Conservation (phyloP, 2,113 vertebrate genomes). For the Dascyllus trimaculatus region DNA sequence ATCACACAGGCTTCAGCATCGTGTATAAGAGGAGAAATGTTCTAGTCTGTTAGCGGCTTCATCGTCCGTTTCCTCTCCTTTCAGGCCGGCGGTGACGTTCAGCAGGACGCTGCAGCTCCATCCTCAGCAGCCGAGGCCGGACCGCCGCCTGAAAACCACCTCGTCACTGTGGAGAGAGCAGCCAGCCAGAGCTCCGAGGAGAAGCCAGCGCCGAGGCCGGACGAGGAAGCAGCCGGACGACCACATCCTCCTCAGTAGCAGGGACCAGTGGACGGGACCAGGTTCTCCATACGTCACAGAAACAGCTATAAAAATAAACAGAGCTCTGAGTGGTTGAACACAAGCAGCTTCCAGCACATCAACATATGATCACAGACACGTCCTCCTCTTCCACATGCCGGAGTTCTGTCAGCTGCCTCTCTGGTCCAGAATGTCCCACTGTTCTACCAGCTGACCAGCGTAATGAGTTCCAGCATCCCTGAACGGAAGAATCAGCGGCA, state of each 20-base stretch:
- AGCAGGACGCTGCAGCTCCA: not conserved
- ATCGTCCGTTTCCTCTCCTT: not conserved
- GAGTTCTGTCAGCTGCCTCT: not conserved
- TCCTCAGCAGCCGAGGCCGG: not conserved
- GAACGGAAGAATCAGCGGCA: conserved; percentile 4
- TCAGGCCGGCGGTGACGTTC: conserved; percentile 22
- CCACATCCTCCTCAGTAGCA: not conserved
- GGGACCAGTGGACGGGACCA: conserved; percentile 4
- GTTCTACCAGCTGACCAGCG: conserved; percentile 11
- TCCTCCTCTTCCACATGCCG: not conserved
- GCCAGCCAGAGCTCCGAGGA: not conserved
- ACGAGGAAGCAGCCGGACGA: not conserved
- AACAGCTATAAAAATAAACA: conserved; percentile 1
- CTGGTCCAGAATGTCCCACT: not conserved
- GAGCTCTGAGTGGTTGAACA: not conserved
- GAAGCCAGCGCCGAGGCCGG: not conserved
- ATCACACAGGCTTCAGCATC: no score
- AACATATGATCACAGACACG: no score
- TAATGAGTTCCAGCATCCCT: not conserved
- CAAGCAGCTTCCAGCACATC: not conserved
- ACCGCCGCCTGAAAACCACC: conserved; percentile 6
- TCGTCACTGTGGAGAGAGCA: not conserved
- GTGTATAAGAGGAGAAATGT: no score
- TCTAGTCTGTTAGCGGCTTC: no score
- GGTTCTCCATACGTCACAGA: not conserved